phyloP scores from a whole-genome alignment of 2,888 invertebrate species.

The Epinotia bilunana region DNA sequence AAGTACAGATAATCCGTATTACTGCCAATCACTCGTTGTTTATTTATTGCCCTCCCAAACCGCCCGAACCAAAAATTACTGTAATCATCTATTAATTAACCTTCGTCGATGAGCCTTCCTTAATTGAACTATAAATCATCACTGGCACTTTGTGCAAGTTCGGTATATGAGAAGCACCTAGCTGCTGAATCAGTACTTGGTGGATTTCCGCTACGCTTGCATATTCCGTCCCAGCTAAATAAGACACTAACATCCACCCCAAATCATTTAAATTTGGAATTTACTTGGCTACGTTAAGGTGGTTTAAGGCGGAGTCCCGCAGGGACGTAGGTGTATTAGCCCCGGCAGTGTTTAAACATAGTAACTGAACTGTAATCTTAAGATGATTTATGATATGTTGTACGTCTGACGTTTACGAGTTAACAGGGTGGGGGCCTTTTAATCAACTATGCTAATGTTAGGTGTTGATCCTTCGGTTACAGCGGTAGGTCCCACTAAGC shows the following conservation, averaged over 20 bases:
- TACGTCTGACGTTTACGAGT: conserved; percentile 82
- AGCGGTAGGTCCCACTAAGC: conserved; percentile 64
- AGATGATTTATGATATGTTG: conserved; percentile 83
- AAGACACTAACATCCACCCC: conserved; percentile 52
- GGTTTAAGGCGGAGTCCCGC: conserved; percentile 48
- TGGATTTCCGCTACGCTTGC: conserved; percentile 73
- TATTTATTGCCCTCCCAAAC: conserved; percentile 42
- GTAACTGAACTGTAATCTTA: conserved; percentile 79
- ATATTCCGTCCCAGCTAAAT: conserved; percentile 55
- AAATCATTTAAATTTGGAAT: conserved; percentile 50
- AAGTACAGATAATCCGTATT: conserved; percentile 37
- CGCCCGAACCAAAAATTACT: conserved; percentile 44
- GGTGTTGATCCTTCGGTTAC: conserved; percentile 72
- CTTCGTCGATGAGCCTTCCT: conserved; percentile 67
- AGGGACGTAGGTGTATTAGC: conserved; percentile 58
- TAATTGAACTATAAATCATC: conserved; percentile 82
- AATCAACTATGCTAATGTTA: conserved; percentile 84
- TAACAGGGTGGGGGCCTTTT: conserved; percentile 80
- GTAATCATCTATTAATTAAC: conserved; percentile 57
- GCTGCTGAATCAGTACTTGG: conserved; percentile 77
- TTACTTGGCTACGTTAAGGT: conserved; percentile 47
- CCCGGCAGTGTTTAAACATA: conserved; percentile 64
- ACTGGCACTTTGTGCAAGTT: conserved; percentile 65
- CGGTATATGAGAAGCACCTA: conserved; percentile 70
- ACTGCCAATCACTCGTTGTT: conserved; percentile 42